A percentile compares a stretch with the other conserved stretches of the same genome.
Evolutionary conservation across 2,797 vertebrate species (phyloP).

Genomic region (Harpagifer antarcticus): DNA sequence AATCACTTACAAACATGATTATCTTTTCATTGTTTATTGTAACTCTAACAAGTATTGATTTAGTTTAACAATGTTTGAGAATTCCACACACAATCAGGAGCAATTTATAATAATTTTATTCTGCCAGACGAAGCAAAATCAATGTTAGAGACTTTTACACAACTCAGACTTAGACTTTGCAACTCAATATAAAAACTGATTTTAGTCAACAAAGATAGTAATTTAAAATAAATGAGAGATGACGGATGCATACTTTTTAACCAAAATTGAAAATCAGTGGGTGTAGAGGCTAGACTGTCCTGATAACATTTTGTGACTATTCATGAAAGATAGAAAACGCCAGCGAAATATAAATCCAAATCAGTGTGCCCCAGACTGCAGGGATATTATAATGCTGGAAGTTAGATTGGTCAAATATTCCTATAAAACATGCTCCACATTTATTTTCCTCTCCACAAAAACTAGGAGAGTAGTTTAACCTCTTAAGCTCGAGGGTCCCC

Average conservation of each 20-base stretch:
- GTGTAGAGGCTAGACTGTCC: not conserved
- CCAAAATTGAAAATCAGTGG: too few relatives aligned
- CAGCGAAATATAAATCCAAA: too few relatives aligned
- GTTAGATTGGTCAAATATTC: not conserved
- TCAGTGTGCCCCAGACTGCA: not conserved
- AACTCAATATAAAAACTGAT: not conserved
- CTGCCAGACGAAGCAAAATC: too few relatives aligned
- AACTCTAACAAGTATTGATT: not conserved
- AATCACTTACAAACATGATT: not conserved
- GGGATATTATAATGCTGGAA: not conserved
- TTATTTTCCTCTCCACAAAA: too few relatives aligned
- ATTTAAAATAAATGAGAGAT: not conserved
- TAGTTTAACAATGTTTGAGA: not conserved
- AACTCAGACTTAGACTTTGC: not conserved
- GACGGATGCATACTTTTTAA: too few relatives aligned
- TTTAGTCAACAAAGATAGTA: not conserved
- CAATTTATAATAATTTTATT: not conserved
- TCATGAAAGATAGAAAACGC: not conserved
- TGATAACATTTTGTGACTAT: not conserved
- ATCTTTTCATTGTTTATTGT: not conserved
- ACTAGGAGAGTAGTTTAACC: too few relatives aligned
- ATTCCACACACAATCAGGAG: too few relatives aligned
- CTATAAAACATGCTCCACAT: too few relatives aligned
- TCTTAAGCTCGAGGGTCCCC: too few relatives aligned
- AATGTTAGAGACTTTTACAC: not conserved